phyloP scores from a whole-genome alignment of 2,113 vertebrate species.

The Scomber scombrus region DNA sequence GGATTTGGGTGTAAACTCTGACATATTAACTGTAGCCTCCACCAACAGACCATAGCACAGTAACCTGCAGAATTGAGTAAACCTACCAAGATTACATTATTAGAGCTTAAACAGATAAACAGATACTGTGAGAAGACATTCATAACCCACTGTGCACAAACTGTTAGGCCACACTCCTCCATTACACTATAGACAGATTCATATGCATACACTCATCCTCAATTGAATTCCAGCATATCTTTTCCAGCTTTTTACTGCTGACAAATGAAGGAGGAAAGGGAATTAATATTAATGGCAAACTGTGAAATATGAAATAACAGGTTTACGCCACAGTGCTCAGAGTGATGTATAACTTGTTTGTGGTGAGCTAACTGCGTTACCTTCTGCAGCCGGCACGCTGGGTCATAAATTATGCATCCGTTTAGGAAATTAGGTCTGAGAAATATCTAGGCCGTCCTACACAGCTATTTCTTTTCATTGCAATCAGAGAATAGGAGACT shows the following conservation, averaged over 20 bases:
- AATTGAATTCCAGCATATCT: conserved; percentile 19
- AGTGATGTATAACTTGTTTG: conserved; percentile 65
- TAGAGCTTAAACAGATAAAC: conserved; percentile 13
- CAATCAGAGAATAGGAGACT: conserved; percentile 51
- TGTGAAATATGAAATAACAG: conserved; percentile 42
- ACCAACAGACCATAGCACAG: conserved; percentile 9
- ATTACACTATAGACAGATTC: neutral
- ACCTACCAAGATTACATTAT: neutral
- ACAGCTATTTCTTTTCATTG: conserved; percentile 50
- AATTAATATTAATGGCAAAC: conserved; percentile 42
- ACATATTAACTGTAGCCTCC: conserved; percentile 9
- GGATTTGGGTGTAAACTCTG: conserved; percentile 19
- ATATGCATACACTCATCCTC: neutral
- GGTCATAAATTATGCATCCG: conserved; percentile 67
- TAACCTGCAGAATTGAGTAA: conserved; percentile 14
- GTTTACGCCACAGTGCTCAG: conserved; percentile 30
- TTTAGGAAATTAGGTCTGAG: conserved; percentile 61
- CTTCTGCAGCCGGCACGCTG: conserved; percentile 13
- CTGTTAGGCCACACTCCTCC: neutral
- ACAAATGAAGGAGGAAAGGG: conserved; percentile 32
- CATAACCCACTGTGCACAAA: neutral
- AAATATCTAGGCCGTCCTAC: conserved; percentile 59
- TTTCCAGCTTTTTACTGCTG: neutral
- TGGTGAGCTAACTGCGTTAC: conserved; percentile 36
- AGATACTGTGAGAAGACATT: neutral